phyloP scores from a whole-genome alignment of 1,140 invertebrate species.

The Epicauta chinensis region DNA sequence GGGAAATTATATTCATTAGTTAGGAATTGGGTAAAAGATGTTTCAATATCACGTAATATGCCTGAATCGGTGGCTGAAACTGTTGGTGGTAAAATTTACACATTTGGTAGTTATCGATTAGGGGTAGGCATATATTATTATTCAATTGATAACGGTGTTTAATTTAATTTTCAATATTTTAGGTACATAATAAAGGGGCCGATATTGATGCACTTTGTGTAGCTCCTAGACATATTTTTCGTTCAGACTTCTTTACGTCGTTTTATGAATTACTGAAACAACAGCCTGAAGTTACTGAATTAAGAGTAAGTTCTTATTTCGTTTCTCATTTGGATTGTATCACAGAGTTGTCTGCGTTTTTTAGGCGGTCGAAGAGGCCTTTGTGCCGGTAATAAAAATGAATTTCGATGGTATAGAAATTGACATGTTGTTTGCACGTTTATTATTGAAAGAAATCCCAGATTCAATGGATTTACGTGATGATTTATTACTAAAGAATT shows the following conservation, averaged over 20 bases:
- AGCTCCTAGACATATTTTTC: slow-evolving; percentile 89
- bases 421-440: slow-evolving; percentile 93
- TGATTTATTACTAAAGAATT: slow-evolving; percentile 88
- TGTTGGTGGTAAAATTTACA: slow-evolving; percentile 97
- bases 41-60: slow-evolving; percentile 84
- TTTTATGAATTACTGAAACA: slow-evolving; percentile 89
- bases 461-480: slow-evolving; percentile 79
- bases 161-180: slow-evolving; percentile 45
- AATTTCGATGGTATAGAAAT: slow-evolving; percentile 98
- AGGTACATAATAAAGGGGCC: slow-evolving; percentile 95
- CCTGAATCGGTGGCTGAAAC: slow-evolving; percentile 76
- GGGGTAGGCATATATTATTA: slow-evolving; percentile 49
- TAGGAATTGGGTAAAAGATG: slow-evolving; percentile 86
- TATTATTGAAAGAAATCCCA: slow-evolving; percentile 89
- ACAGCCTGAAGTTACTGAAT: slow-evolving; percentile 79
- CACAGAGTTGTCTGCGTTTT: slow-evolving; percentile 22
- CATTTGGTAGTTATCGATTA: slow-evolving; percentile 93
- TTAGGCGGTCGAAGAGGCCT: slow-evolving; percentile 94
- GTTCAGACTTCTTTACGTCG: slow-evolving; percentile 89
- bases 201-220: slow-evolving; percentile 99
- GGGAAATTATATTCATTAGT: slow-evolving; percentile 84
- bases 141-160: not conserved
- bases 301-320: slow-evolving; percentile 54
- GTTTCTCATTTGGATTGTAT: not conserved
- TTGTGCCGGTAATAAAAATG: slow-evolving; percentile 99